A percentile compares a stretch with the other conserved stretches of the same genome.
Evolutionary conservation across 2,888 invertebrate species (phyloP).

Genomic region (Malthinus seriepunctatus): DNA sequence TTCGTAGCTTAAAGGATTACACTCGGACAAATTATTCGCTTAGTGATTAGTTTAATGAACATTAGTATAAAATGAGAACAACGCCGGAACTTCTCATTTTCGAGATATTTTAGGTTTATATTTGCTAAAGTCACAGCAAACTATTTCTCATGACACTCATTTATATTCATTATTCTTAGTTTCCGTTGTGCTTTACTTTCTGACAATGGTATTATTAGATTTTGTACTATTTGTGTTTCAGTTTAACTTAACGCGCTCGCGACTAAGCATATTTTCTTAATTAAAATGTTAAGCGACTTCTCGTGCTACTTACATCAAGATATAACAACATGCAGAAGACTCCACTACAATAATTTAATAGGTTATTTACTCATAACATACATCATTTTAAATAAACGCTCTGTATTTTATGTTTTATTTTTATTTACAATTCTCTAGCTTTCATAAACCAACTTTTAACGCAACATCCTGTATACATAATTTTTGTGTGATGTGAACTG

Average conservation of each 20-base stretch:
- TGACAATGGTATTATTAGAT: slow-evolving; percentile 36
- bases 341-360: too few relatives aligned
- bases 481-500: too few relatives aligned
- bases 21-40: slow-evolving; percentile 52
- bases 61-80: slow-evolving; percentile 37
- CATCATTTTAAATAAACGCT: too few relatives aligned
- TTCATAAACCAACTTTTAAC: too few relatives aligned
- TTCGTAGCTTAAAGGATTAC: slow-evolving; percentile 47
- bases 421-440: too few relatives aligned
- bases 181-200: slow-evolving; percentile 31
- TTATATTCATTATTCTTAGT: slow-evolving; percentile 43
- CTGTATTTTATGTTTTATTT: too few relatives aligned
- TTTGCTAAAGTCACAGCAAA: slow-evolving; percentile 20
- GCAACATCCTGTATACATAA: too few relatives aligned
- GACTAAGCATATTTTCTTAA: slow-evolving; percentile 26
- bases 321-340: too few relatives aligned
- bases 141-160: slow-evolving; percentile 38
- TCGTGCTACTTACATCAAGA: not conserved
- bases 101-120: slow-evolving; percentile 21
- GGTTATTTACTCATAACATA: too few relatives aligned
- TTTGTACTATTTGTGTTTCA: slow-evolving; percentile 35
- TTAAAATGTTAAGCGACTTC: slow-evolving; percentile 11
- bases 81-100: slow-evolving; percentile 9
- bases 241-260: slow-evolving; percentile 18
- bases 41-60: slow-evolving; percentile 53